Evolutionary conservation across 1,140 invertebrate genomes (phyloP), one percentile per base, ranked within the genome.

Genomic region (Drosophila ercepeae): DNA sequence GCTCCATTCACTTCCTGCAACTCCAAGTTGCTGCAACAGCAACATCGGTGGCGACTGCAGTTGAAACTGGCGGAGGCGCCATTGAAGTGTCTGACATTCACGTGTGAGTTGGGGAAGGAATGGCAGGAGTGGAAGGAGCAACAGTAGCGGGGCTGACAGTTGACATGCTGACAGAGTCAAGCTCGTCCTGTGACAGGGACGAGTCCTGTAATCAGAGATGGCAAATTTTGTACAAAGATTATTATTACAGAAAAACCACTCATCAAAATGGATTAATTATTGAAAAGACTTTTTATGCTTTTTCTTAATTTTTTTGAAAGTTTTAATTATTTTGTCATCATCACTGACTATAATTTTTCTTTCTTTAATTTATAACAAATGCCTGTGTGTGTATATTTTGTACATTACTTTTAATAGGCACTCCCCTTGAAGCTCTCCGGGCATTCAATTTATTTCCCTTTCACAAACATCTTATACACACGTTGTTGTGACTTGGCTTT

Each of bases 31-130:
- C 21, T 2, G 60, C 53, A 51, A 39, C 46, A 42, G 58, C 57
- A 36, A 46, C 60, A 41, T 19, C 60, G 25, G 34, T 44, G 64
- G 41, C 52, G 39, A 23, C 16, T 53, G 55, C 23, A 14, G 29
- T 53, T 46, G 44, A 23, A 49, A 51, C 16, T 16, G 18, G 39
- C 48, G 60, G 53, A 61, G 45, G 50, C 73, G 75, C 67, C 75
- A 78, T 52, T 83, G 71, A 88, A 86, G 81, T 88, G 82, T 77
- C 72, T 86, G 76, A 78, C 69, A 78, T 78, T 82, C 78, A 83
- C 77, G 78, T 82, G 78, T 82, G 70, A 60, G 59, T 29, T 29
- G 57, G 16, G 23, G 64, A 49, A 48, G 25, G 23, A 52, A 25
- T 51, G 46, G 65, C 14, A 72, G 57, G n/a, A n/a, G 59, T 29